Evolutionary conservation across 1,140 invertebrate species (phyloP).

Genomic region (Tetraneura akinire): DNA sequence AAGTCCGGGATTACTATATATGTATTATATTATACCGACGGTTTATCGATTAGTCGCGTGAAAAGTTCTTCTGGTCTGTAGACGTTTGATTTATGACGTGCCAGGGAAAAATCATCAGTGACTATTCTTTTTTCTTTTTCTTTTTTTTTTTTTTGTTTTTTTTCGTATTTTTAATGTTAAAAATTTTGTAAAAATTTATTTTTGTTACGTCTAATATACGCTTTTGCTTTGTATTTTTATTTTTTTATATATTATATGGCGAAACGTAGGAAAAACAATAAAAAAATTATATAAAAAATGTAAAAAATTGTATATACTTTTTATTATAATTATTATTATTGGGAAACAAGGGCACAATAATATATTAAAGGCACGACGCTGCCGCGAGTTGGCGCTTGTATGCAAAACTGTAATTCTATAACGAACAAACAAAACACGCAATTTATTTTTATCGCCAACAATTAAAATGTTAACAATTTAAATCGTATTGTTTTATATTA

Average conservation of each 20-base stretch:
- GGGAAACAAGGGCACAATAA: too few species aligned
- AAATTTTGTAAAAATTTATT: not conserved
- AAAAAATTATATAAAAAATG: too few species aligned
- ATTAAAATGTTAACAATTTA: too few species aligned
- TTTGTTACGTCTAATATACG: not conserved
- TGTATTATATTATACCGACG: not conserved
- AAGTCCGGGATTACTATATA: not conserved
- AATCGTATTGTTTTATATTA: too few species aligned
- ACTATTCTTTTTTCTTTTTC: not conserved
- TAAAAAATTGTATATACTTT: not conserved
- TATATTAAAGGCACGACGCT: too few species aligned
- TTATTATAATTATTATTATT: too few species aligned
- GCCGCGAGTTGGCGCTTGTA: too few species aligned
- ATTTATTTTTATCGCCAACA: too few species aligned
- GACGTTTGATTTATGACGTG: conserved; percentile 31
- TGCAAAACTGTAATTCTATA: too few species aligned
- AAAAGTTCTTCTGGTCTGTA: not conserved
- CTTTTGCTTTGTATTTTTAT: too few species aligned
- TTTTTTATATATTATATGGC: not conserved
- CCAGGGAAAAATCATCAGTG: conserved; percentile 19
- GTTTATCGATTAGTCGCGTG: conserved; percentile 23
- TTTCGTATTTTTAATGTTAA: conserved; percentile 25
- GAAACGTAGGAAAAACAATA: not conserved
- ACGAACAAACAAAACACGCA: too few species aligned
- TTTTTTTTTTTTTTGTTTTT: too few species aligned